Evolutionary conservation across 2,888 invertebrate genomes (phyloP).

Genomic region (Habrosyne pyritoides): DNA sequence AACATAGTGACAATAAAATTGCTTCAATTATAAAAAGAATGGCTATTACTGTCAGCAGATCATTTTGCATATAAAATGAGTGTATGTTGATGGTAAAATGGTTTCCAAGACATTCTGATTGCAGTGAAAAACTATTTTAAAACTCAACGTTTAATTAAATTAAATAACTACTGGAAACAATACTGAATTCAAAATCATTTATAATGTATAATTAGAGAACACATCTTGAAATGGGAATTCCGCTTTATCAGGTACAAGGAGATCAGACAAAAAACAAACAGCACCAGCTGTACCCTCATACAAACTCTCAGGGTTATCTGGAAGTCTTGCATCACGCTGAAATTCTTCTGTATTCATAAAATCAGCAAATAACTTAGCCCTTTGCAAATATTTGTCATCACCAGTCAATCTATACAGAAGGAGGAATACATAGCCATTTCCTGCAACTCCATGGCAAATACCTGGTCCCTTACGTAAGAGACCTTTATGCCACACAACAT

Average conservation of each 20-base stretch:
- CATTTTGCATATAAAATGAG: constrained; percentile 34
- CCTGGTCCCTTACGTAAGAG: constrained; percentile 94
- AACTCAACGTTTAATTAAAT: constrained; percentile 25
- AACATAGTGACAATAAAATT: constrained; percentile 50
- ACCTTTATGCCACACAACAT: constrained; percentile 92
- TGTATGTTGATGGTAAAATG: constrained; percentile 18
- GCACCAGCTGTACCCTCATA: constrained; percentile 95
- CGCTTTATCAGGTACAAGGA: constrained; percentile 88
- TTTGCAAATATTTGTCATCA: constrained; percentile 87
- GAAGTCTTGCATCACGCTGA: constrained; percentile 86
- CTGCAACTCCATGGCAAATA: constrained; percentile 94
- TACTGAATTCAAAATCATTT: constrained; percentile 15
- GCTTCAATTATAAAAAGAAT: constrained; percentile 29
- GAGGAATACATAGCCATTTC: constrained; percentile 92
- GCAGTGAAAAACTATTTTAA: constrained; percentile 15
- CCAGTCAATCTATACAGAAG: constrained; percentile 89
- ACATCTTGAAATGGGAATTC: constrained; percentile 94
- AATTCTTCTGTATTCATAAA: constrained; percentile 88
- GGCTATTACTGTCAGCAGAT: constrained; percentile 56
- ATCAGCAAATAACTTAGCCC: constrained; percentile 90
- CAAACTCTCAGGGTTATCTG: constrained; percentile 92
- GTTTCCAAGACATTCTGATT: constrained; percentile 8
- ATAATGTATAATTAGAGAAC: constrained; percentile 58
- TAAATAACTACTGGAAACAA: constrained; percentile 29
- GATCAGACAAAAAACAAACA: constrained; percentile 91